Base-by-base conservation (phyloP, 1,140 invertebrate species). In the Drosophila ananassae region DNA sequence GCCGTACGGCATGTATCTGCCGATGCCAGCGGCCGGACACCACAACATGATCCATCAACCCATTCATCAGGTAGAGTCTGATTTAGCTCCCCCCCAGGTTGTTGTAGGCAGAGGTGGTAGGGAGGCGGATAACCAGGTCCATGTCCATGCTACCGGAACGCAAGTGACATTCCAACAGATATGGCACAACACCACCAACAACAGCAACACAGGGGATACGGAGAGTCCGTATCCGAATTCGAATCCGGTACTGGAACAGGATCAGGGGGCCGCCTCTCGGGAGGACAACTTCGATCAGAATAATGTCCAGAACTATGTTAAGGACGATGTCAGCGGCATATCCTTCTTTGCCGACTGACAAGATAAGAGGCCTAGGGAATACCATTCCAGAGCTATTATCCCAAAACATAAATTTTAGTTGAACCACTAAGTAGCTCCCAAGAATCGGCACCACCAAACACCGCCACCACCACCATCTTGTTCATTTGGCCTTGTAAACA, bases 31-130 rank as follows among this genome's bases (percentile, higher is more conserved):
- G 66, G 94, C 95, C 64, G 91, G 93, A 73, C 93, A 93, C 82
- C 94, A 95, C 85, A 94, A 94, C 17, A 93, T 93, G 69, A 94
- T 96, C 92, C 96, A 96, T 92, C 96, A 96, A 78, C 95, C 95
- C 39, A 92, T 96, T 73, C 96, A 96, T 92, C 95, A 95, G 94
- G 95, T 94, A 92, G 75, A 73, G 73, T 87, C 71, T 58, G 73
- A 63, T 66, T 52, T 60, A 48, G 17, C 17, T 17, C 59, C 56
- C 46, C 51, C 60, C 0, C 59, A 66, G 25, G 48, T 73, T 64
- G 6, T 64, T 46, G 10, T 80, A 63, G 59, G 63, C 50, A 64
- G 68, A 67, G 58, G 58, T n/a, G 58, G 58, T n/a, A 59, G 63
- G 63, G 64, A 60, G 22, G 48, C 48, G 47, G 73, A 79, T 12